Evolutionary conservation across 2,113 vertebrate genomes (phyloP), one percentile per base, ranked within the genome.

Genomic region (Bettongia penicillata): DNA sequence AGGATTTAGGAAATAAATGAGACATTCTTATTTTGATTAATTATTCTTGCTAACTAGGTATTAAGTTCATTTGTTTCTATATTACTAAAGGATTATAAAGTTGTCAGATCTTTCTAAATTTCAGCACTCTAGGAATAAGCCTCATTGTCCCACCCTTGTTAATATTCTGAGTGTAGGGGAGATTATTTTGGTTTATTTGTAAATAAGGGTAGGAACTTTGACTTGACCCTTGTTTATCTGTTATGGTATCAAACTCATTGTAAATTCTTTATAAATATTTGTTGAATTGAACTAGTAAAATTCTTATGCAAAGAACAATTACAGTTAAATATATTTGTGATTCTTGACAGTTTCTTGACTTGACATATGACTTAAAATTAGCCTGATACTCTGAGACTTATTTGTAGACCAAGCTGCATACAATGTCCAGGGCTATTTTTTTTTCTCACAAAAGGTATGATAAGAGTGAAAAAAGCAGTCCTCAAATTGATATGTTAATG

Each of bases 311-410:
- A 43, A 84, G 68, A 84, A 84, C 43, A 84, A 84, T 22, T 43
- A 84, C 19, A 84, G 3, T 14, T 90, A 52, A 43, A 1, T 51
- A 3, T 51, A 92, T 84, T 77, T 93, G 26, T 95, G 28, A 0
- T 31, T 37, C 50, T 43, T 48, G 6, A 2, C 0, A 47, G 0
- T 53, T 37, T 53, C 28, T 94, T 92, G n/a, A 51, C 22, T 2
- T 2, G 43, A 51, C 0, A 52, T 57, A n/a, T 53, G 28, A 47
- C n/a, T 84, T 91, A 8, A 93, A 94, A 95, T 92, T 96, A 43
- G 14, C 51, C 91, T 91, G 89, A 53, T 50, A 94, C 5, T 92
- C 95, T 93, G 47, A 96, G 48, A 90, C 51, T 57, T 94, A 48
- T 11, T 93, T 19, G 1, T 26, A 23, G 5, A n/a, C 31, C 4